Evolutionary conservation across 2,797 vertebrate species (phyloP), one percentile per base, ranked within the genome.

Genomic region (Melanotaenia trifasciata): DNA sequence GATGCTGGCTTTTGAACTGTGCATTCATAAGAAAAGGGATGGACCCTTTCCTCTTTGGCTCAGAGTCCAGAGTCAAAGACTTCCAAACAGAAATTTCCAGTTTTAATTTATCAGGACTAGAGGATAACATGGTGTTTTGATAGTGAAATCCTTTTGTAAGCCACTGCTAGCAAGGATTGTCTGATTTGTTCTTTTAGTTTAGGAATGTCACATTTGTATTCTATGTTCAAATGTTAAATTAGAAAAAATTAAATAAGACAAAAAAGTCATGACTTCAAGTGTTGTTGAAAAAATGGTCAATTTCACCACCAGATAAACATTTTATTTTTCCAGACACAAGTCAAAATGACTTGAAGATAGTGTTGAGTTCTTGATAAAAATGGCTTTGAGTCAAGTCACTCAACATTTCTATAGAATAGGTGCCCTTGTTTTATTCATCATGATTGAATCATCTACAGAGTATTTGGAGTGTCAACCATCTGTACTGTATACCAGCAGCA

Each of bases 401-500:
- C 26, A 26, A 26, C 26, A 26, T 26, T 26, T 26, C 26, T 26
- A 26, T 26, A 26, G 26, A 26, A 26, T 26, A 26, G 26, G 26
- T 26, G 26, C 26, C 26, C 26, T 26, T 26, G 26, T 26, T 26
- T 26, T 26, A 26, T 26, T 26, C 26, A 26, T 26, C 26, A 26
- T 26, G 26, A 26, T 26, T 26, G 26, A 26, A 26, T 26, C 26
- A 26, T 87, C 90, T 94, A 90, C 91, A 78, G 92, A 95, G 95
- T 95, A 94, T 94, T 95, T 96, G 95, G 94, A 93, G 90, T 84
- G 81, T n/a, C n/a, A 93, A 93, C 95, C 95, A 96, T 96, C n/a
- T n/a, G n/a, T n/a, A n/a, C 95, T 97, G 96, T 91, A 94, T 92
- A 93, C 89, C 93, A 94, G 93, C 90, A 90, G 91, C 79, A 61